Evolutionary conservation across 2,113 vertebrate genomes (phyloP), one percentile per base, ranked within the genome.

Genomic region (Leptosomus discolor): DNA sequence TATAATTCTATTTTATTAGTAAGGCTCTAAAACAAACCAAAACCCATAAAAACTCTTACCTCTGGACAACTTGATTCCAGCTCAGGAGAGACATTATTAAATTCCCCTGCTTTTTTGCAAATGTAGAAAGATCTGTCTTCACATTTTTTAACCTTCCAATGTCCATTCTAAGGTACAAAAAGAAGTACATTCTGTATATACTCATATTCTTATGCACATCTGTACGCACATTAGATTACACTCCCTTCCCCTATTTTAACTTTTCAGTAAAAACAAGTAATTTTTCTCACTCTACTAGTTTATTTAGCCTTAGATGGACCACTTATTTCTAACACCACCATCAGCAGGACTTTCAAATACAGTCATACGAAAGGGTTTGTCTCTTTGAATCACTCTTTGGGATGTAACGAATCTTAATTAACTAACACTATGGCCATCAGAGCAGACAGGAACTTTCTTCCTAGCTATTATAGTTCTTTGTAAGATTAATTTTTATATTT

Each of bases 91-190:
- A 88, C 46, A 60, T 63, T 78, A 8, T 90, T 89, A 67, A 92
- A 92, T 67, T 93, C 97, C 50, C 99, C 99, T 54, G 86, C 29
- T 96, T 92, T 99, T 96, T 98, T 97, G 96, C 99, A 99, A 85
- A 99, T 79, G 36, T 98, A 99, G 39, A 97, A 97, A 89, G 97
- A 96, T 60, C 45, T 98, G 65, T 99, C 98, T 63, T 98, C 98
- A 94, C 99, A 99, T 5, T 97, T 96, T 61, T 94, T 98, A 86
- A 99, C 96, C 94, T 98, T 96, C 99, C 99, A 99, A 65, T 63
- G 96, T 63, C 98, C 99, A 6, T 98, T 97, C 99, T 99, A 95
- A 48, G 27, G 78, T 82, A 85, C 90, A 96, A 77, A 95, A 77
- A 54, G 4, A 27, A 75, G 2, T 32, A 57, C 23, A 54, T 39